Percentiles rank a stretch among this genome's conserved stretches.
Conservation (phyloP, 2,888 invertebrate species). For the Eupsilia transversa region DNA sequence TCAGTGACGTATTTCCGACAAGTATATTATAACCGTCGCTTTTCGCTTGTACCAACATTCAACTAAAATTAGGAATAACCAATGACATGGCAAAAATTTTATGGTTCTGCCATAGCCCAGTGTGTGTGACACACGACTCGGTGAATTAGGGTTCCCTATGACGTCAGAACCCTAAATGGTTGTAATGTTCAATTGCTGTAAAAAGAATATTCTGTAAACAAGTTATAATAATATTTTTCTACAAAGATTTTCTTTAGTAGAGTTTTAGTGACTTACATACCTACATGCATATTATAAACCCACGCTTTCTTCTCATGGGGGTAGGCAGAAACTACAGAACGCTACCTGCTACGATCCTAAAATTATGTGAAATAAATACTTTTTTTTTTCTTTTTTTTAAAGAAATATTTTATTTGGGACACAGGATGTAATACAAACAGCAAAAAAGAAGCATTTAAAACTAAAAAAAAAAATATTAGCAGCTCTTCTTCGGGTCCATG, state of each 20-base stretch:
- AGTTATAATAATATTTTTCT: neutral
- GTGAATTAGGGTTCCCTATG: conserved; percentile 67
- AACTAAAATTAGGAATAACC: conserved; percentile 72
- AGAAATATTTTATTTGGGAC: too few relatives aligned
- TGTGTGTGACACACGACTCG: conserved; percentile 54
- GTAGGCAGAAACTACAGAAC: neutral
- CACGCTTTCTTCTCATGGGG: neutral
- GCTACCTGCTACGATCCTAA: neutral
- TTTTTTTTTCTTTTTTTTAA: too few relatives aligned
- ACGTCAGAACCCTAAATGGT: conserved; percentile 24
- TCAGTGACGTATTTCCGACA: too few relatives aligned
- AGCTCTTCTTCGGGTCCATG: too few relatives aligned
- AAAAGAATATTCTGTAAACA: conserved; percentile 12
- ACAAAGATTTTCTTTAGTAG: neutral
- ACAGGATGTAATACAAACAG: too few relatives aligned
- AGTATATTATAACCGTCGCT: too few relatives aligned
- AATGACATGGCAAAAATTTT: conserved; percentile 76
- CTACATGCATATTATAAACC: neutral
- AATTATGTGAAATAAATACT: too few relatives aligned
- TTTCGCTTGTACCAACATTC: conserved; percentile 50
- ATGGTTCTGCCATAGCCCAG: conserved; percentile 62
- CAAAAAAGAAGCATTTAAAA: too few relatives aligned
- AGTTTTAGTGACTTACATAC: neutral
- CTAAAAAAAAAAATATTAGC: too few relatives aligned
- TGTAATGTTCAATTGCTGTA: conserved; percentile 40